These are phyloP conservation scores for Phacellophora camtschatica DNA, from an alignment of 30 jellyfish, hydroid and myxozoan species.

Conservation along the genomic window DNA sequence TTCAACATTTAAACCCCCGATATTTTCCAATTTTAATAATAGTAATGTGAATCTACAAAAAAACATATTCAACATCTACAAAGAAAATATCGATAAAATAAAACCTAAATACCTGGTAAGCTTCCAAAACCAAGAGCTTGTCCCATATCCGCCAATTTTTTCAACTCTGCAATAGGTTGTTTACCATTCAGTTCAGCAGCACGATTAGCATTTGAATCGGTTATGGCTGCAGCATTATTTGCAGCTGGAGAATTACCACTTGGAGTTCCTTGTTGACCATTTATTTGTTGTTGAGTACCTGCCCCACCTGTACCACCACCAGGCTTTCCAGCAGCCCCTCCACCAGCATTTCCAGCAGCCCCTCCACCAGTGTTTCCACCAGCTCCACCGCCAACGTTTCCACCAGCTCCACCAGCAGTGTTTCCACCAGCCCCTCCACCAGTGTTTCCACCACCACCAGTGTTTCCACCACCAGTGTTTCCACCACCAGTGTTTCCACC, in stretches of 20 bases:
- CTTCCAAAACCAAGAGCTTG: constrained; percentile 69
- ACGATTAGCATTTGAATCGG: constrained; percentile 49
- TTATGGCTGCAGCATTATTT: constrained; percentile 38
- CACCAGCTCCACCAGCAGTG: not conserved
- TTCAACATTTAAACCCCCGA: no score
- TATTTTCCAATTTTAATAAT: no score
- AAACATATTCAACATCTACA: no score
- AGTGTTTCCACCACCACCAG: not conserved
- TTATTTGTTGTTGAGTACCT: constrained; percentile 1
- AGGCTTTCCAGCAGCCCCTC: not conserved
- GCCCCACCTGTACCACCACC: not conserved
- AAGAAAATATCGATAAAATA: no score
- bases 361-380: not conserved
- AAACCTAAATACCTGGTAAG: no score
- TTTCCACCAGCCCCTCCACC: not conserved
- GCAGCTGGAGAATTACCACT: constrained; percentile 29
- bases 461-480: not conserved
- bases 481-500: not conserved
- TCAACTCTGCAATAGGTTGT: constrained; percentile 51
- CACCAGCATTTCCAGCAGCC: constrained; percentile 9
- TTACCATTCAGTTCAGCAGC: constrained; percentile 28
- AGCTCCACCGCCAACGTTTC: constrained; percentile 4
- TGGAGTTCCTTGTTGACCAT: constrained; percentile 8
- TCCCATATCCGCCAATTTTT: constrained; percentile 51
- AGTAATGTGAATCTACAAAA: no score